Evolutionary conservation across 2,113 vertebrate species (phyloP).

Genomic region (Arenaria interpres): DNA sequence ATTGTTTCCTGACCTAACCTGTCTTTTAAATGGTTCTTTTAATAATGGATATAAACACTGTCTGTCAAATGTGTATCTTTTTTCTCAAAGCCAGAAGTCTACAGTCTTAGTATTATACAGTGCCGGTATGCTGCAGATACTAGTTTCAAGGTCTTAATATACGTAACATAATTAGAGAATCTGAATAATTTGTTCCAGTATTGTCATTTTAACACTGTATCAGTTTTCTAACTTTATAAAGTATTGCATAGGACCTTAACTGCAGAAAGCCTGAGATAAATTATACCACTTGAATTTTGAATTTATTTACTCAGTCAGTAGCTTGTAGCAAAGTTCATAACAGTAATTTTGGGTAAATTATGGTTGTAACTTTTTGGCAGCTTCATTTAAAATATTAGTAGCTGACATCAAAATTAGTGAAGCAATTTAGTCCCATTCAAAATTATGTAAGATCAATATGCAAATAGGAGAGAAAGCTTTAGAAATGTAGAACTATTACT

Average conservation of each 20-base stretch:
- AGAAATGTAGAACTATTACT: not conserved
- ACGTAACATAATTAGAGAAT: not conserved
- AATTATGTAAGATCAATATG: constrained; percentile 5
- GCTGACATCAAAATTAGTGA: constrained; percentile 4
- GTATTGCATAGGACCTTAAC: not conserved
- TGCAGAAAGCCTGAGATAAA: not conserved
- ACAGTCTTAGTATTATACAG: not conserved
- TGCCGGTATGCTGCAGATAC: not conserved
- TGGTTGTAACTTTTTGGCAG: not conserved
- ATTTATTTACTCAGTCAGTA: not conserved
- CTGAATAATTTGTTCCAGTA: not conserved
- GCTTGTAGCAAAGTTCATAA: constrained; percentile 4
- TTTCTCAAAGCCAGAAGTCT: not conserved
- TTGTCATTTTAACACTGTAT: not conserved
- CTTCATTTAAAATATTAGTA: constrained; percentile 36
- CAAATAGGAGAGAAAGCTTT: not conserved
- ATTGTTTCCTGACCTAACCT: not conserved
- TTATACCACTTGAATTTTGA: not conserved
- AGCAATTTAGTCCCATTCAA: constrained; percentile 24
- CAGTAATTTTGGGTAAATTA: not conserved
- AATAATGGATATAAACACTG: not conserved
- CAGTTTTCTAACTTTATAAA: not conserved
- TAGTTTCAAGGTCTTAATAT: not conserved
- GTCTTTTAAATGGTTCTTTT: not conserved
- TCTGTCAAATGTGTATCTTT: not conserved